A percentile compares a stretch with the other conserved stretches of the same genome.
Evolutionary conservation across 2,797 vertebrate species (phyloP).

Genomic region (Epinephelus awoara): DNA sequence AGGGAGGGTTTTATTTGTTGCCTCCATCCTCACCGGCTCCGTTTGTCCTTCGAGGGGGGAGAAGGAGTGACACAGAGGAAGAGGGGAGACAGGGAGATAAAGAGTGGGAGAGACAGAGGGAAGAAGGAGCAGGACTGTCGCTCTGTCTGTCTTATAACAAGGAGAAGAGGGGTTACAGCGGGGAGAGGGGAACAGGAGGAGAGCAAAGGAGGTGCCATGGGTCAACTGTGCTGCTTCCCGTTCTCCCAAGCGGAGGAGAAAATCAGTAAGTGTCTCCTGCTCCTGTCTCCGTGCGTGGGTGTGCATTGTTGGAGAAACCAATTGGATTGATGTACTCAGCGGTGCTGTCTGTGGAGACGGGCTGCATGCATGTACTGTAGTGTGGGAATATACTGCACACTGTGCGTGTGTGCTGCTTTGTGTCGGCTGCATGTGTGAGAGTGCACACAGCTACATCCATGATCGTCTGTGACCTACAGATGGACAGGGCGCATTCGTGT

Average conservation of each 20-base stretch:
- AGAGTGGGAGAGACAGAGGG: constrained; percentile 30
- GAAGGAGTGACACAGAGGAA: constrained; percentile 38
- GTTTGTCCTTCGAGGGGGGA: constrained; percentile 32
- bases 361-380: constrained; percentile 33
- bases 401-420: constrained; percentile 14
- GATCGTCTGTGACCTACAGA: constrained; percentile 49
- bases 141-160: constrained; percentile 46
- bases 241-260: constrained; percentile 95
- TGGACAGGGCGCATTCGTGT: constrained; percentile 13
- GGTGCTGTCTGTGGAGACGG: constrained; percentile 39
- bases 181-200: constrained; percentile 59
- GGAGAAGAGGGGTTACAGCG: constrained; percentile 52
- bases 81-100: constrained; percentile 24
- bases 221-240: constrained; percentile 98
- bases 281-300: constrained; percentile 83
- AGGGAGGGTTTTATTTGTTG: constrained; percentile 17
- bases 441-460: constrained; percentile 19
- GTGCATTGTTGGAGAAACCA: constrained; percentile 77
- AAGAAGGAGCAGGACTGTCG: constrained; percentile 41
- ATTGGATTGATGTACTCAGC: constrained; percentile 45
- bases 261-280: constrained; percentile 91
- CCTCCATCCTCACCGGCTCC: constrained; percentile 50
- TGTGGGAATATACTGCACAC: constrained; percentile 20
- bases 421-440: constrained; percentile 30
- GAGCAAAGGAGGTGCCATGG: constrained; percentile 87